Percentiles rank a stretch among this genome's conserved stretches.
phyloP scores from a whole-genome alignment of 2,888 invertebrate genomes.

The Dasypogon diadema region DNA sequence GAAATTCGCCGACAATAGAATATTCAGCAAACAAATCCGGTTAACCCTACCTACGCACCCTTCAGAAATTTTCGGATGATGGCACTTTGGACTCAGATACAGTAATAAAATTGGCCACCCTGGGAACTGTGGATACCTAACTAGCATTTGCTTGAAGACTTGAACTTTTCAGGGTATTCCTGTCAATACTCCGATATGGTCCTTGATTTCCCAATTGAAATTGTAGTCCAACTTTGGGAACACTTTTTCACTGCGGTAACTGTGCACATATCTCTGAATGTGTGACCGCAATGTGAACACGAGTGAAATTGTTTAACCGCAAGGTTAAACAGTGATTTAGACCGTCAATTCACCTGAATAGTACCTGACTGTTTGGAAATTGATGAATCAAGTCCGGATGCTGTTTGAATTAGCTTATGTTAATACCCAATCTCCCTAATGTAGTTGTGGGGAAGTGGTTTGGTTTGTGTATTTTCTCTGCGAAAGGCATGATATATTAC shows the following conservation, averaged over 20 bases:
- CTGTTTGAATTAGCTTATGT: neutral
- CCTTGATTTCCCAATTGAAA: neutral
- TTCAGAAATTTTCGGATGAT: neutral
- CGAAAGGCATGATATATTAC: neutral
- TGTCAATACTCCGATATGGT: neutral
- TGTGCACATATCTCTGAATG: neutral
- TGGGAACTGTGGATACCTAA: neutral
- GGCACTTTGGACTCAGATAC: neutral
- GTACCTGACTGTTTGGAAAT: conserved; percentile 18
- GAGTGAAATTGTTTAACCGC: conserved; percentile 13
- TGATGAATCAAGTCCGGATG: conserved; percentile 22
- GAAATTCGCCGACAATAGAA: conserved; percentile 31
- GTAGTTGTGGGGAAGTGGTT: neutral
- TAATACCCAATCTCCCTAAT: conserved; percentile 12
- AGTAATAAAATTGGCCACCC: neutral
- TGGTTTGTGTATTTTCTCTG: neutral
- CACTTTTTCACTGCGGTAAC: conserved; percentile 7
- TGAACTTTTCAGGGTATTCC: no score
- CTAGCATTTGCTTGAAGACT: no score
- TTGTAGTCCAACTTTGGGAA: neutral
- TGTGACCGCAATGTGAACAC: conserved; percentile 20
- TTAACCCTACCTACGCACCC: conserved; percentile 33
- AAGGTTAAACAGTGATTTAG: conserved; percentile 36
- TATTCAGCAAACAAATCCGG: conserved; percentile 42
- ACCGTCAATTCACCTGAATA: conserved; percentile 10